Base-by-base conservation (phyloP, 2,113 vertebrate species). In the Engystomops pustulosus region DNA sequence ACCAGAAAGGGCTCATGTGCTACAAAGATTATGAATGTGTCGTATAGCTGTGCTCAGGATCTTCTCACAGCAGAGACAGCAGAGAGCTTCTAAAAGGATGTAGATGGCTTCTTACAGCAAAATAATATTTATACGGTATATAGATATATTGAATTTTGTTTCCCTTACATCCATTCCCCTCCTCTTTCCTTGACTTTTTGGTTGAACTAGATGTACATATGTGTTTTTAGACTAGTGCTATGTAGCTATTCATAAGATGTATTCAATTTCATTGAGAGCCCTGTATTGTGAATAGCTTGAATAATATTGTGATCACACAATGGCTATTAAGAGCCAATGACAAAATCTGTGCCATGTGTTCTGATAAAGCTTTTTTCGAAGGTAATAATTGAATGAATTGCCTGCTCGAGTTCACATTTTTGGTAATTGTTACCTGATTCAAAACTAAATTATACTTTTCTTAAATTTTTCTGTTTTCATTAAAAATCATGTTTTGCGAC, bases 301-400 rank as follows among this genome's bases (percentile, higher is more conserved):
- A 77, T 38, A 20, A 23, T 0, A 4, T 23, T 55, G 51, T 75
- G 58, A 55, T 77, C 32, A 55, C 32, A 77, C 23, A 55, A 77
- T 38, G 30, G 11, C 11, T 5, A 51, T 38, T 77, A 38, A 34
- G 11, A 36, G 74, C 32, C 51, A 20, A 15, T 47, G 12, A 58
- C 32, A 23, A 55, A 55, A 5, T 30, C 34, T 38, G 3, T 8
- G 49, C 49, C 25, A 18, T 55, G 44, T 6, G 38, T 38, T 71
- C 23, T 25, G 38, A 3, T 11, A 23, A 58, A 55, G 15, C 17
- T 0, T 58, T 58, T 76, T 25, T 20, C 17, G 7, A 58, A 76
- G 44, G 45, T 38, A 69, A 41, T 71, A n/a, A 75, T n/a, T 53
- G 72, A 76, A 17, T 76, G 72, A 77, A 77, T 30, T 77, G n/a